A percentile compares a stretch with the other conserved stretches of the same genome.
Conservation (phyloP, 2,888 invertebrate species). For the Phrixothrix hirtus region DNA sequence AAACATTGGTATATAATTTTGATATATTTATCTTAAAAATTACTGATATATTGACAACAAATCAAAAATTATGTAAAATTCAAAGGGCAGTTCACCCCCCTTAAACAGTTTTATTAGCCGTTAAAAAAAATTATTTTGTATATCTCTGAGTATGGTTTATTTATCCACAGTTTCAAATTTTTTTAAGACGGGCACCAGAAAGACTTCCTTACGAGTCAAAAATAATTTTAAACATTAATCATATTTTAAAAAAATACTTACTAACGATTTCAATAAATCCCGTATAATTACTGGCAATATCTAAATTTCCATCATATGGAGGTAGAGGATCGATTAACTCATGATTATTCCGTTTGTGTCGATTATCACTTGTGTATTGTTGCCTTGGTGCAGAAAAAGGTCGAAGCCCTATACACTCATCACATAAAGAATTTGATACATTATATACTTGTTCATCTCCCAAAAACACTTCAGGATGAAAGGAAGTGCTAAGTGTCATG, state of each 20-base stretch:
- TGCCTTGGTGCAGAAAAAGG: slow-evolving; percentile 52
- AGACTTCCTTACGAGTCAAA: too few species aligned
- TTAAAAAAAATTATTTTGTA: too few species aligned
- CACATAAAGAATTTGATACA: slow-evolving; percentile 51
- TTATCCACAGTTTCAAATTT: too few species aligned
- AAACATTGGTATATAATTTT: too few species aligned
- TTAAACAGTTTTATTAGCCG: too few species aligned
- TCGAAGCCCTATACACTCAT: slow-evolving; percentile 59
- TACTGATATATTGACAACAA: too few species aligned
- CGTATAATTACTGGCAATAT: slow-evolving; percentile 79
- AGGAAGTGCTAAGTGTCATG: slow-evolving; percentile 58
- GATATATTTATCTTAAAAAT: too few species aligned
- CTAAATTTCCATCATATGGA: slow-evolving; percentile 73
- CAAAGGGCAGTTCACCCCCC: too few species aligned
- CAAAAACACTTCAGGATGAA: slow-evolving; percentile 70
- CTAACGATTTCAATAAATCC: slow-evolving; percentile 83
- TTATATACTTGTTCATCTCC: slow-evolving; percentile 66
- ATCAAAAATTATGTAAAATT: too few species aligned
- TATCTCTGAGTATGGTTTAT: too few species aligned
- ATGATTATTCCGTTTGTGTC: slow-evolving; percentile 47
- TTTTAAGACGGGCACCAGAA: too few species aligned
- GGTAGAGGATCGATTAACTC: slow-evolving; percentile 50
- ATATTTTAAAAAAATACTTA: slow-evolving; percentile 58
- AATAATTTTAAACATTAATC: too few species aligned
- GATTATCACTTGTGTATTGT: slow-evolving; percentile 26